A percentile compares a stretch with the other conserved stretches of the same genome.
phyloP scores from a whole-genome alignment of 2,113 vertebrate genomes.

The Pristiophorus japonicus region DNA sequence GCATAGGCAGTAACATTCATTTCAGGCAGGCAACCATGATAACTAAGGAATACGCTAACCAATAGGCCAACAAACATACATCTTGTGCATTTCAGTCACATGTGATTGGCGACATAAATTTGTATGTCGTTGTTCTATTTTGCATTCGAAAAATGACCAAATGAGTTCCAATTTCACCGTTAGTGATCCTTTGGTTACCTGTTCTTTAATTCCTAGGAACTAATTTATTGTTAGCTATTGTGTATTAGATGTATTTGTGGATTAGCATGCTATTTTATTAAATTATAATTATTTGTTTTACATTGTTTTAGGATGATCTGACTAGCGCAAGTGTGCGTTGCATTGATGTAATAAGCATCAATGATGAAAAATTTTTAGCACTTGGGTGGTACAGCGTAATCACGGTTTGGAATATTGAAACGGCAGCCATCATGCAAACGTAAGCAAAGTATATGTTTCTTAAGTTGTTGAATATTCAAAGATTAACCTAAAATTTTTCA shows the following conservation, averaged over 20 bases:
- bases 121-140: not conserved
- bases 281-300: slow-evolving; percentile 1
- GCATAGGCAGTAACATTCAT: not conserved
- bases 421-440: not conserved
- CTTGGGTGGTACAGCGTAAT: slow-evolving; percentile 9
- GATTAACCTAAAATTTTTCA: not conserved
- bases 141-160: not conserved
- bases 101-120: too few relatives aligned
- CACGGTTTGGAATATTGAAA: not conserved
- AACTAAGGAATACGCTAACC: not conserved
- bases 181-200: not conserved
- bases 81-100: not conserved
- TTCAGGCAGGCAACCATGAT: not conserved
- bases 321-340: not conserved
- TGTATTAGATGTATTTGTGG: not conserved
- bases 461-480: not conserved
- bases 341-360: not conserved
- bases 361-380: not conserved
- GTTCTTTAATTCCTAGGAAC: not conserved
- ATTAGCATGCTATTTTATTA: not conserved
- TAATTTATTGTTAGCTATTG: not conserved
- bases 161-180: not conserved
- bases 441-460: slow-evolving; percentile 4
- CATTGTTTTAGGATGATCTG: not conserved
- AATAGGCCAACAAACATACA: not conserved